A percentile compares a stretch with the other conserved stretches of the same genome.
Conservation (phyloP, 2,888 invertebrate species). For the Cheilosia soror region DNA sequence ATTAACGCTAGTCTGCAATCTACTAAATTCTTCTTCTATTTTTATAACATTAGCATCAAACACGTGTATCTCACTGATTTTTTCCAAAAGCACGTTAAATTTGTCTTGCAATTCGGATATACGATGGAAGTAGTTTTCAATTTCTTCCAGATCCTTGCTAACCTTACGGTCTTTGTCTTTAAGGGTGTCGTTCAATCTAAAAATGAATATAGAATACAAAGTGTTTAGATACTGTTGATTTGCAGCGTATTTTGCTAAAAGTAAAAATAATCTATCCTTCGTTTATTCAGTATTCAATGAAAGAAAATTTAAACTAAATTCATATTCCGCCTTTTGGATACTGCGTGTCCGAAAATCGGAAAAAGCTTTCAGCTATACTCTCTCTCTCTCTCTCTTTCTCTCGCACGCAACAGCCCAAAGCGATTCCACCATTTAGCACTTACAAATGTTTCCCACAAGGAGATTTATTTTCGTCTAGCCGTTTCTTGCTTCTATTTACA, state of each 20-base stretch:
- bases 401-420: constrained; percentile 26
- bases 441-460: constrained; percentile 41
- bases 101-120: constrained; percentile 88
- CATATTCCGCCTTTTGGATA: constrained; percentile 44
- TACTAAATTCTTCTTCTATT: constrained; percentile 86
- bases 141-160: constrained; percentile 90
- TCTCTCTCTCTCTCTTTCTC: background rate
- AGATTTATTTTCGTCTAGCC: constrained; percentile 63
- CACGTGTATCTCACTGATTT: constrained; percentile 90
- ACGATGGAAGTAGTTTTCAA: constrained; percentile 89
- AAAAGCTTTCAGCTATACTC: constrained; percentile 48
- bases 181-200: constrained; percentile 92
- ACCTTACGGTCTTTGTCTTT: constrained; percentile 90
- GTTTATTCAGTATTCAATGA: constrained; percentile 14
- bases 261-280: constrained; percentile 1
- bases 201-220: constrained; percentile 7
- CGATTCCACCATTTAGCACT: constrained; percentile 36
- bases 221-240: constrained; percentile 7
- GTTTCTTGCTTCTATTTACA: constrained; percentile 50
- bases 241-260: background rate
- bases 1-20: constrained; percentile 86
- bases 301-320: constrained; percentile 50
- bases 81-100: constrained; percentile 87
- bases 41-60: constrained; percentile 89
- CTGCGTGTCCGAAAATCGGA: constrained; percentile 26